Evolutionary conservation across 2,113 vertebrate genomes (phyloP), one percentile per base, ranked within the genome.

Genomic region (Thunnus thynnus): DNA sequence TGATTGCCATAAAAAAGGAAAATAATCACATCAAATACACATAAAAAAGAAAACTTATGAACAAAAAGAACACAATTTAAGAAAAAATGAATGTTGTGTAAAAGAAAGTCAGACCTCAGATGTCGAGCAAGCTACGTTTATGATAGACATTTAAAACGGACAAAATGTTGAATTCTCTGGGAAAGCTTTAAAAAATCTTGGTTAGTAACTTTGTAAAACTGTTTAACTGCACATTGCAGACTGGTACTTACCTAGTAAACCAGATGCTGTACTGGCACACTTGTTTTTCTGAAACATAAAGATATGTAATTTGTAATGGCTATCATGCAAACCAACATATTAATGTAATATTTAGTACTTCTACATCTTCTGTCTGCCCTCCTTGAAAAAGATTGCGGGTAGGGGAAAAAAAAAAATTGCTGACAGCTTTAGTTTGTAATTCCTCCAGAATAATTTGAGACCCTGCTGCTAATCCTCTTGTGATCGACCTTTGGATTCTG

Each of bases 401-500:
- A 14, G 27, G 7, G 46, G 18, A 27, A 27, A 22, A 46, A 60
- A 80, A 52, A 60, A 60, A 80, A 52, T 10, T 85, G 76, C 86
- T 72, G 1, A 86, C 5, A 48, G 58, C 57, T 73, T 78, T n/a
- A 46, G 32, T 86, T 87, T 84, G 47, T 80, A 84, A 68, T 72
- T 50, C 25, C 46, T 52, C 22, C 50, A 67, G 57, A 83, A 86
- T 77, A 82, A 75, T 88, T 75, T 12, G 61, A 80, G 54, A 78
- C 75, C 3, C 66, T 50, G 75, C 66, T 68, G 64, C 36, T 91
- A 73, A 87, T 80, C 76, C 55, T 51, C 46, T 64, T 76, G 73
- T 55, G 76, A 52, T 76, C 16, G 6, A 52, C 78, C 78, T 85
- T 55, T 61, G 82, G 48, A 77, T 83, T 18, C 36, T 0, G 30